Conservation (phyloP, 2,797 vertebrate genomes). For the Diplodus puntazzo region DNA sequence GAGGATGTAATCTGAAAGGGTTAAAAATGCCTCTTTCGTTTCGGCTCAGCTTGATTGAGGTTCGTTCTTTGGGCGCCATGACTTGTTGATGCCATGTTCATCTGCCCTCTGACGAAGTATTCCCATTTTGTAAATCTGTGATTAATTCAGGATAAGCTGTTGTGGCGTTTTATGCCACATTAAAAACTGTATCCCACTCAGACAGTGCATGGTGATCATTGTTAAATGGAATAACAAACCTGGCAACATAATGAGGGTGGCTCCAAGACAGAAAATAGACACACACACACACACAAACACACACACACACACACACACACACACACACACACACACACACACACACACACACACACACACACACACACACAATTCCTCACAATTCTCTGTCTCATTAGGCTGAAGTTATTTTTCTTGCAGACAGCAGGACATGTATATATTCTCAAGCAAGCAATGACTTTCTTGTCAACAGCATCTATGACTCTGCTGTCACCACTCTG, state of each 20-base stretch:
- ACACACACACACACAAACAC: background rate
- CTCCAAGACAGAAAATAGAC: constrained; percentile 27
- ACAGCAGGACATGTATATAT: constrained; percentile 50
- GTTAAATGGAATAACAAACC: constrained; percentile 38
- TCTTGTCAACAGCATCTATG: constrained; percentile 33
- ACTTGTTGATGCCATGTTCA: background rate
- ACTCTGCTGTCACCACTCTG: constrained; percentile 53
- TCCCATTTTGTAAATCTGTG: background rate
- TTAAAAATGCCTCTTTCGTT: too few relatives aligned
- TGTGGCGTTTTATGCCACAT: constrained; percentile 6
- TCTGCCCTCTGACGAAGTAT: too few relatives aligned
- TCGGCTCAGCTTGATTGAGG: too few relatives aligned
- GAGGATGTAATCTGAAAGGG: too few relatives aligned
- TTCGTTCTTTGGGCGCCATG: background rate
- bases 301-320: constrained; percentile 6
- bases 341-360: constrained; percentile 5
- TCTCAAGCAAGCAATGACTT: constrained; percentile 56
- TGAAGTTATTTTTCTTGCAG: constrained; percentile 60
- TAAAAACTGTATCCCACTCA: constrained; percentile 16
- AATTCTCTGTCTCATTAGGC: constrained; percentile 48
- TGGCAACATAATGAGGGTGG: constrained; percentile 38
- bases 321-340: constrained; percentile 7
- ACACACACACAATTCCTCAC: constrained; percentile 1
- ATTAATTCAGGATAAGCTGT: constrained; percentile 1
- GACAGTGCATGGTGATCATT: constrained; percentile 14